Evolutionary conservation across 2,888 invertebrate genomes (phyloP), one percentile per base, ranked within the genome.

Genomic region (Globia sparganii): DNA sequence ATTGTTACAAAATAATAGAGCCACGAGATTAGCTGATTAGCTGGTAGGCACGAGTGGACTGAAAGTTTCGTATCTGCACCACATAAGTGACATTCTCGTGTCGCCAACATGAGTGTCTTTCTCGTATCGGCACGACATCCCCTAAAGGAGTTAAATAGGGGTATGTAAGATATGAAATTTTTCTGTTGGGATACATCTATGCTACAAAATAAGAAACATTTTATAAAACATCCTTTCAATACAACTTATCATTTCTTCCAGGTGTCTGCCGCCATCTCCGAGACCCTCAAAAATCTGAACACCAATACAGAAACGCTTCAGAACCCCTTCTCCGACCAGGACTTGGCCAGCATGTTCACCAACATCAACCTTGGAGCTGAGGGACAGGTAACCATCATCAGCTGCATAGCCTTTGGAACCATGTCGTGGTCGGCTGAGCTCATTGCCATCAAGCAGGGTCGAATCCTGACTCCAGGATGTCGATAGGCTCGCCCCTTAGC

Each of bases 311-410:
- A 97, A 77, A 97, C 95, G 70, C 91, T 98, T 0, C 97, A 97
- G 87, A 97, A 97, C 0, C 97, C 98, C 0, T 96, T 97, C 90
- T 95, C 95, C 8, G 98, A 98, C 66, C 97, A 98, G 61, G 98
- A 99, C 86, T 95, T 99, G 2, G 97, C 98, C 71, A 98, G 97
- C 86, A 98, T 99, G 97, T 98, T 99, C 91, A 97, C 97, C 0
- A 97, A 97, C 81, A 95, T 97, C 78, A 97, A 96, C 49, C 79
- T 91, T 6, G 87, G 97, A 0, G 97, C 40, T 21, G 78, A 95
- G 1, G 84, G 81, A 40, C 87, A 86, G 86, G 86, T 86, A 59
- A 77, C 13, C 4, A 34, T 11, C 40, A n/a, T 43, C 49, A 25
- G 0, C 21, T 3, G 49, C 49, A 0, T 25, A 25, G 9, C 2